Conservation (phyloP, 2,113 vertebrate genomes). For the Onychostruthus taczanowskii region DNA sequence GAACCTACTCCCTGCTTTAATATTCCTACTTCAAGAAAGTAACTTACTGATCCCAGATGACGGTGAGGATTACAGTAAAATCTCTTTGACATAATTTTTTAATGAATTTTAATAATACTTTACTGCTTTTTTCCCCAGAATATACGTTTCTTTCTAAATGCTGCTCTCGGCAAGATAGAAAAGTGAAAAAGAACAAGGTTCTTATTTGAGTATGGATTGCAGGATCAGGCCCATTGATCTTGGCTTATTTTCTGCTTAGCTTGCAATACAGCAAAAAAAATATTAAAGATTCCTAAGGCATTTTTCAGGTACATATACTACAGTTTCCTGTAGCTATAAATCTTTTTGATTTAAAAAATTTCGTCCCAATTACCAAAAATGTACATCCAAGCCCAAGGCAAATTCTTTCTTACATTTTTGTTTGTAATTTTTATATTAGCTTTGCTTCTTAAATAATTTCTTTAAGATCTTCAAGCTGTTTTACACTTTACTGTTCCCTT, state of each 20-base stretch:
- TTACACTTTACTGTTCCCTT: not conserved
- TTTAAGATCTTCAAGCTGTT: not conserved
- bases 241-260: conserved; percentile 2
- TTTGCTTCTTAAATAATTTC: conserved; percentile 25
- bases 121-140: not conserved
- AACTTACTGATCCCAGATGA: not conserved
- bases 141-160: not conserved
- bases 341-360: not conserved
- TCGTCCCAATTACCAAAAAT: not conserved
- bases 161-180: rapidly evolving
- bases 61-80: not conserved
- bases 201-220: not conserved
- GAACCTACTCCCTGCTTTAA: not conserved
- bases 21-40: not conserved
- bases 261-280: not conserved
- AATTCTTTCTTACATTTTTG: not conserved
- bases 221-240: not conserved
- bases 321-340: not conserved
- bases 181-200: not conserved
- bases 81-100: not conserved
- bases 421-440: not conserved
- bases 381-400: not conserved
- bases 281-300: not conserved
- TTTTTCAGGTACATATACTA: not conserved
- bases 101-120: not conserved